phyloP scores from a whole-genome alignment of 1,140 invertebrate species.

The Ylistrum balloti region DNA sequence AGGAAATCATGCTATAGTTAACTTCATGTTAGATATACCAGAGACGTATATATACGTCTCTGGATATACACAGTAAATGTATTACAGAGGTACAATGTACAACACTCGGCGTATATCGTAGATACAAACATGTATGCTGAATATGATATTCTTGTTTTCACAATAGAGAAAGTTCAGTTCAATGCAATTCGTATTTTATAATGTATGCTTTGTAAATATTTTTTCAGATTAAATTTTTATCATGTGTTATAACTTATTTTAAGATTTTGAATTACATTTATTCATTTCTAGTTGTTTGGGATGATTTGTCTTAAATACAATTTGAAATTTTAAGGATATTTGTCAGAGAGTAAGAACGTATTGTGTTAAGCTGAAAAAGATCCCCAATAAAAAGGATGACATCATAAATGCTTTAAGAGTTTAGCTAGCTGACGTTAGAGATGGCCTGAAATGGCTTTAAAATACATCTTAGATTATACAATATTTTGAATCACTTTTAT shows the following conservation, averaged over 20 bases:
- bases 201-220: constrained; percentile 21
- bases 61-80: no score
- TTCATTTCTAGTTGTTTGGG: neutral
- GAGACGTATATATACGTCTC: no score
- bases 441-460: constrained; percentile 38
- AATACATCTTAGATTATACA: neutral
- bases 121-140: no score
- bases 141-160: neutral
- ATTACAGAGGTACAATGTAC: no score
- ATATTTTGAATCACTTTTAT: neutral
- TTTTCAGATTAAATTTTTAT: neutral
- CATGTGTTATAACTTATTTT: neutral
- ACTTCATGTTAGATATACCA: no score
- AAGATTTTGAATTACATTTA: neutral
- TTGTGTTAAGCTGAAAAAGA: no score
- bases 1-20: constrained; percentile 22
- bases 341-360: neutral
- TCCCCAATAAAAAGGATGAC: no score
- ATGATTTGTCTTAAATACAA: neutral
- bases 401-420: no score
- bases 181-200: neutral
- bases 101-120: no score
- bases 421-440: no score
- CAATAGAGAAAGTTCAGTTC: neutral
- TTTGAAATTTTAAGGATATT: no score